Percentiles rank a stretch among this genome's conserved stretches.
phyloP scores from a whole-genome alignment of 2,113 vertebrate genomes.

The Zosterops hypoxanthus region DNA sequence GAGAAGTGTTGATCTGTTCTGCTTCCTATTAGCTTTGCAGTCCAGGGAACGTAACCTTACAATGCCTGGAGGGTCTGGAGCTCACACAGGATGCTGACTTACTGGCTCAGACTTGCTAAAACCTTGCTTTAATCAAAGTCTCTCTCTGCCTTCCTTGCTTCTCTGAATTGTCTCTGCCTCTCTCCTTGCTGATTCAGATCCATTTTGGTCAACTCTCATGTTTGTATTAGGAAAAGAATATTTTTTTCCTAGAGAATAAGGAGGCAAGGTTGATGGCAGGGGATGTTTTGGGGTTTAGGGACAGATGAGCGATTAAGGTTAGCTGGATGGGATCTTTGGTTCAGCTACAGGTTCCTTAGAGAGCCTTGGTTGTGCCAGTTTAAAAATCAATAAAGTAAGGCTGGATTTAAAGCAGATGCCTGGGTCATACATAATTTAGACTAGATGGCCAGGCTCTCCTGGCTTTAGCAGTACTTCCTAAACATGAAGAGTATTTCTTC shows the following conservation, averaged over 20 bases:
- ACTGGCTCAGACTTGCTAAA: not conserved
- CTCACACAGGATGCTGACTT: not conserved
- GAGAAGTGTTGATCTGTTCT: not conserved
- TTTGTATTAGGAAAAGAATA: not conserved
- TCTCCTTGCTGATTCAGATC: not conserved
- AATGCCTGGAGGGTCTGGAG: not conserved
- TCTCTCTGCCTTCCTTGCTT: not conserved
- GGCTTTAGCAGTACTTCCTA: not conserved
- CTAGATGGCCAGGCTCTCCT: not conserved
- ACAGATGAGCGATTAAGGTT: not conserved
- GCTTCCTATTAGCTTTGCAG: not conserved
- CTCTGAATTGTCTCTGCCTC: not conserved
- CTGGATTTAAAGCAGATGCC: not conserved
- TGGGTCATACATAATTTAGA: not conserved
- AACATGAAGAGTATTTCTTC: not conserved
- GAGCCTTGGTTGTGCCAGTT: not conserved
- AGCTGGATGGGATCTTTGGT: not conserved
- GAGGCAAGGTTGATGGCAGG: not conserved
- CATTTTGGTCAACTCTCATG: not conserved
- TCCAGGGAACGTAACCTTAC: not conserved
- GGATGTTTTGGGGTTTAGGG: not conserved
- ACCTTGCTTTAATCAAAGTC: not conserved
- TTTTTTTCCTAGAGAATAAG: not conserved
- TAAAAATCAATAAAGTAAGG: not conserved
- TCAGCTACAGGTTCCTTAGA: not conserved